Conservation (phyloP, 2,888 invertebrate genomes). For the Orthosia cruda region DNA sequence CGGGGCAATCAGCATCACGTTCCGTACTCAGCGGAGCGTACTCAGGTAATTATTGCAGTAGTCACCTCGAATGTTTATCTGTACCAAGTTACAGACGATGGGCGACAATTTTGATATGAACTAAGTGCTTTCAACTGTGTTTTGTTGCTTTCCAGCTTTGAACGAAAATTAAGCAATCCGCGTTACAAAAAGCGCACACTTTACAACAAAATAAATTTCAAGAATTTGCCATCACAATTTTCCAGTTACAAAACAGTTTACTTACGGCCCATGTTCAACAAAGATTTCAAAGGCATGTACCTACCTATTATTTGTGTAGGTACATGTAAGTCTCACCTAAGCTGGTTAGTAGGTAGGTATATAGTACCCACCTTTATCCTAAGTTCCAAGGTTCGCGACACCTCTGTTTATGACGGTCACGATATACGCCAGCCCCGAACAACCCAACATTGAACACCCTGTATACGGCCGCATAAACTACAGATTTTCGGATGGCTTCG, state of each 20-base stretch:
- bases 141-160: neutral
- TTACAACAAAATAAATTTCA: neutral
- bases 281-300: conserved; percentile 1
- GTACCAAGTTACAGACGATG: conserved; percentile 1
- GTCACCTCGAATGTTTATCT: neutral
- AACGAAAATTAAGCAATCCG: too few relatives aligned
- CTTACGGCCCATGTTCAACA: conserved; percentile 16
- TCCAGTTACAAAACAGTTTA: neutral
- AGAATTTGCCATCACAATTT: neutral
- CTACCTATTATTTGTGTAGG: neutral
- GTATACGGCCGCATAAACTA: conserved; percentile 52
- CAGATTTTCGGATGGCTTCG: conserved; percentile 51
- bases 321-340: neutral
- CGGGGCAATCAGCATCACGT: conserved; percentile 5
- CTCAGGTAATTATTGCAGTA: conserved; percentile 15
- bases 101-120: neutral
- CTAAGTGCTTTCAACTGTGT: too few relatives aligned
- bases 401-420: conserved; percentile 59
- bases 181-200: too few relatives aligned
- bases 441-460: conserved; percentile 42
- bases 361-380: conserved; percentile 29
- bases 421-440: conserved; percentile 26
- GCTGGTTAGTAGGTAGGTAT: neutral
- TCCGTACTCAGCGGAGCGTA: conserved; percentile 5
- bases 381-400: conserved; percentile 35